phyloP scores from a whole-genome alignment of 1,140 invertebrate species.

The Dinothrombium tinctorium region DNA sequence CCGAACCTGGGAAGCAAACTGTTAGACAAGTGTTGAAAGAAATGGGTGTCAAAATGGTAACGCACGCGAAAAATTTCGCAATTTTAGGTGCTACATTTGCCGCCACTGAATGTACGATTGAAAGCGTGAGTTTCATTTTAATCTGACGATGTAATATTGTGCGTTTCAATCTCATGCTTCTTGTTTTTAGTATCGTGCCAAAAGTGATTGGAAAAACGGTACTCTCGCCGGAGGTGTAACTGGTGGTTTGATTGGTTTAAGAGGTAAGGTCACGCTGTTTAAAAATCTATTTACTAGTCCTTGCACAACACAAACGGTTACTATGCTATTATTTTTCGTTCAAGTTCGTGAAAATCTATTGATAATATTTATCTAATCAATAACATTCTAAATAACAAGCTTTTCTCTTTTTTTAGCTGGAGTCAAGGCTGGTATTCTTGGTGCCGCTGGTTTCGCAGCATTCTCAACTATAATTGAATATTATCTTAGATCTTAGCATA shows the following conservation, averaged over 20 bases:
- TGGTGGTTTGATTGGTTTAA: slow-evolving; percentile 67
- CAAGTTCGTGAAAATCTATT: too few relatives aligned
- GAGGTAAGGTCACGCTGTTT: too few relatives aligned
- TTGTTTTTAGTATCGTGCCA: slow-evolving; percentile 49
- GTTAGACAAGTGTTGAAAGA: slow-evolving; percentile 60
- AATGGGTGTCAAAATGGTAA: slow-evolving; percentile 66
- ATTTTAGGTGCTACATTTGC: slow-evolving; percentile 77
- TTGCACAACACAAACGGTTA: too few relatives aligned
- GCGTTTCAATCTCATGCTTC: slow-evolving; percentile 11
- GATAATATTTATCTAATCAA: too few relatives aligned
- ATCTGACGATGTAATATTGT: slow-evolving; percentile 2
- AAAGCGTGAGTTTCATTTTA: slow-evolving; percentile 36
- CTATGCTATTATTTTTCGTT: too few relatives aligned
- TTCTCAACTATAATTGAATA: slow-evolving; percentile 89
- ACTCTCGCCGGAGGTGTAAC: background rate
- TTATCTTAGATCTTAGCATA: slow-evolving; percentile 48
- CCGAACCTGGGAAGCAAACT: slow-evolving; percentile 52
- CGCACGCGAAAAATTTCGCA: slow-evolving; percentile 95
- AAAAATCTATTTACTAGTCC: too few relatives aligned
- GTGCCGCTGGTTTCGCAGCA: slow-evolving; percentile 78
- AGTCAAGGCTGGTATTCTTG: slow-evolving; percentile 66
- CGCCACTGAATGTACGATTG: slow-evolving; percentile 70
- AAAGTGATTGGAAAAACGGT: slow-evolving; percentile 56
- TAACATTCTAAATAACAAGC: too few relatives aligned
- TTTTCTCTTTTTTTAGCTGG: too few relatives aligned